Evolutionary conservation across 2,888 invertebrate genomes (phyloP).

Genomic region (Neelides folsomi): DNA sequence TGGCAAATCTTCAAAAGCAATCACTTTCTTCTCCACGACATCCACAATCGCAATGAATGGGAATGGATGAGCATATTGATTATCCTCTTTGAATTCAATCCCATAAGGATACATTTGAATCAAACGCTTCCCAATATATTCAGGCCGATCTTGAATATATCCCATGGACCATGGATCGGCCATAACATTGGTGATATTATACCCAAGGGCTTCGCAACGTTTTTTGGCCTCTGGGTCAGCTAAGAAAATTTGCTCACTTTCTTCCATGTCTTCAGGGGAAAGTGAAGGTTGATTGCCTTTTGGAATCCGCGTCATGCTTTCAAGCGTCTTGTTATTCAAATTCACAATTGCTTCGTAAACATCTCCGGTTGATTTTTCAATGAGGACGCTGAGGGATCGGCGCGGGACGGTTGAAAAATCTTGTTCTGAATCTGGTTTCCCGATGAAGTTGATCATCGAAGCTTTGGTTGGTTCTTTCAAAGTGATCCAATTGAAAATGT

Average conservation of each 20-base stretch:
- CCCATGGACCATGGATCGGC: slow-evolving; percentile 4
- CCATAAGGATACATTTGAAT: slow-evolving; percentile 9
- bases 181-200: too few species aligned
- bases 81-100: slow-evolving; percentile 8
- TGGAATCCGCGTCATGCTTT: background rate
- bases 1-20: slow-evolving; percentile 14
- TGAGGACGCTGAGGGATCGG: background rate
- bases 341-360: slow-evolving; percentile 1
- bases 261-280: slow-evolving; percentile 1
- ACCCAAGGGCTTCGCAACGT: background rate
- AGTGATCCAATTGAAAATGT: slow-evolving; percentile 6
- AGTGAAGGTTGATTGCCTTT: slow-evolving; percentile 2
- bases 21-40: slow-evolving; percentile 3
- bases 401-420: background rate
- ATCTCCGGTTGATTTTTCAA: background rate
- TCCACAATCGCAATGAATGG: slow-evolving; percentile 14
- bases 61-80: slow-evolving; percentile 19
- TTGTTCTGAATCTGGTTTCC: background rate
- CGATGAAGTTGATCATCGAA: background rate
- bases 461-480: slow-evolving; percentile 2
- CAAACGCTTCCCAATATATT: background rate
- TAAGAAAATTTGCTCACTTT: background rate
- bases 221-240: background rate
- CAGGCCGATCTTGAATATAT: slow-evolving; percentile 8
- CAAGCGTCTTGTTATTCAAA: background rate